Conservation (phyloP, 1,140 invertebrate genomes). For the Temnothorax longispinosus region DNA sequence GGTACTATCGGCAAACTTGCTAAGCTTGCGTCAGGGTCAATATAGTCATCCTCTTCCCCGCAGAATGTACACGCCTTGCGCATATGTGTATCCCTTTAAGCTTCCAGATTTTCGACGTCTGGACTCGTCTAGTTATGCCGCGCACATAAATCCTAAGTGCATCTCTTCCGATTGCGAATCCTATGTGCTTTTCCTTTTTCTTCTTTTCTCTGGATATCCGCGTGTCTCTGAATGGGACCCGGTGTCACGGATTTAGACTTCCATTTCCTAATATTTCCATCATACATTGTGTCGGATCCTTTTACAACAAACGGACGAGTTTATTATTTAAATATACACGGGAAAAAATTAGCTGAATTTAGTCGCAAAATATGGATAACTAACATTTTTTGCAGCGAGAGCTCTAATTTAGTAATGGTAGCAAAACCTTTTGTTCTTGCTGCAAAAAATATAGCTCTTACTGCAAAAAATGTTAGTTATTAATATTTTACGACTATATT, state of each 20-base stretch:
- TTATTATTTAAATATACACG: background rate
- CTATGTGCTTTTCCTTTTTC: background rate
- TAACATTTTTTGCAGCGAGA: too few relatives aligned
- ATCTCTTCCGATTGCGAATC: background rate
- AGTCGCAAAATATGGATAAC: too few relatives aligned
- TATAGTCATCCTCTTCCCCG: constrained; percentile 24
- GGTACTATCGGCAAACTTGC: constrained; percentile 62
- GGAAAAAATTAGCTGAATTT: too few relatives aligned
- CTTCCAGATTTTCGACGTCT: constrained; percentile 52
- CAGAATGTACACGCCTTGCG: background rate
- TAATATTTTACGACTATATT: too few relatives aligned
- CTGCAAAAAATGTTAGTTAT: too few relatives aligned
- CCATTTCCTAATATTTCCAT: background rate
- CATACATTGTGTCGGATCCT: background rate
- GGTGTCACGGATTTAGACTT: background rate
- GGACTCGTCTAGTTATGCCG: constrained; percentile 40
- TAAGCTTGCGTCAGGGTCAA: constrained; percentile 55
- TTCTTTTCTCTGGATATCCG: background rate
- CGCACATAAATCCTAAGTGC: background rate
- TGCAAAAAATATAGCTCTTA: too few relatives aligned
- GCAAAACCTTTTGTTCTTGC: too few relatives aligned
- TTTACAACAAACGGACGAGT: background rate
- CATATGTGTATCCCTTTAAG: constrained; percentile 37
- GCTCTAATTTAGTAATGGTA: too few relatives aligned
- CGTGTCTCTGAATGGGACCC: background rate